A percentile compares a stretch with the other conserved stretches of the same genome.
Conservation (phyloP, 2,797 vertebrate species). For the Galago senegalensis region DNA sequence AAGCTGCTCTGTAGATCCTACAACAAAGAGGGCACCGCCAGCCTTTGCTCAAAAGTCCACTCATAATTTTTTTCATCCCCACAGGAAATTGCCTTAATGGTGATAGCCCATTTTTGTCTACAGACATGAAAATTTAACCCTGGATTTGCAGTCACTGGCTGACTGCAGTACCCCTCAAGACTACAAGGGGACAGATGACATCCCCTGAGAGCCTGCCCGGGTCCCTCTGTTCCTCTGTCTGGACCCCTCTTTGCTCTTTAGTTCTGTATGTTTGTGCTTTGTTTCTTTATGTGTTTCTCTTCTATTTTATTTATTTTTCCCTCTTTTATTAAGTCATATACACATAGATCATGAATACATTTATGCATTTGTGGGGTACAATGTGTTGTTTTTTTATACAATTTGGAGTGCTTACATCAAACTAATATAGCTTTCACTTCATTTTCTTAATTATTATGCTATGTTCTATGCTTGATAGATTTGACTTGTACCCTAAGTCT, state of each 20-base stretch:
- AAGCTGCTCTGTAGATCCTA: neutral
- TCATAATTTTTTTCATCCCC: neutral
- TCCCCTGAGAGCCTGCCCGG: neutral
- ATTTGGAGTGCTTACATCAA: no score
- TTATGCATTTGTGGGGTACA: no score
- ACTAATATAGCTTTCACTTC: no score
- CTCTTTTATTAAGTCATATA: no score
- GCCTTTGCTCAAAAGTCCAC: neutral
- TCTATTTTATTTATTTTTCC: neutral
- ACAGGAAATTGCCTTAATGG: neutral
- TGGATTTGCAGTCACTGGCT: neutral
- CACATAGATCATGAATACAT: no score
- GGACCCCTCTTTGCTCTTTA: neutral
- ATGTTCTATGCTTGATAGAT: no score
- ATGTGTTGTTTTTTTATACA: no score
- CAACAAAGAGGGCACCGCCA: neutral
- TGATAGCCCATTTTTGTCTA: neutral
- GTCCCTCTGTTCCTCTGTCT: neutral
- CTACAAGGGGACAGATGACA: slow-evolving; percentile 51
- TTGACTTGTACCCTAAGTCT: no score
- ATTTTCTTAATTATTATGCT: no score
- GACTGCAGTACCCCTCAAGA: slow-evolving; percentile 30
- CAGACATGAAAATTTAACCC: neutral
- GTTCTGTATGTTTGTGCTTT: neutral
- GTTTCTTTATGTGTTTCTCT: neutral